Conservation (phyloP, 2,113 vertebrate species). For the Myrmecophaga tridactyla region DNA sequence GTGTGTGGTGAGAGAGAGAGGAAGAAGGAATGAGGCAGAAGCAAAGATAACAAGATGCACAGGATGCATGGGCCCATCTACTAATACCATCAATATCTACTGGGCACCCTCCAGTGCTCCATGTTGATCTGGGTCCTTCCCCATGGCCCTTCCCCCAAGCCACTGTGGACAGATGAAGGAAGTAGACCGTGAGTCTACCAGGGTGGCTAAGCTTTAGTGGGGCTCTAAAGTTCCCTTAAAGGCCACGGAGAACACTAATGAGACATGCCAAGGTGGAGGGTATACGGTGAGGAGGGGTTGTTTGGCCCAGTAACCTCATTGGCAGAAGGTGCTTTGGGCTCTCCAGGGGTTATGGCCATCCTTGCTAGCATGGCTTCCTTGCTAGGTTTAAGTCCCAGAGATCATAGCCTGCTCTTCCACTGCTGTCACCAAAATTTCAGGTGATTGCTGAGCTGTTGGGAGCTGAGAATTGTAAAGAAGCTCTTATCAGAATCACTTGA, state of each 20-base stretch:
- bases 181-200: not conserved
- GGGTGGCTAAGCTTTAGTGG: not conserved
- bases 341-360: not conserved
- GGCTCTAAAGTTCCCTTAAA: not conserved
- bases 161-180: not conserved
- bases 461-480: not conserved
- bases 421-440: not conserved
- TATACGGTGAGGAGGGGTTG: not conserved
- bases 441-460: not conserved
- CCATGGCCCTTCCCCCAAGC: not conserved
- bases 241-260: not conserved
- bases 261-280: too few species aligned
- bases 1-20: not conserved
- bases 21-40: not conserved
- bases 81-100: not conserved
- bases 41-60: too few species aligned
- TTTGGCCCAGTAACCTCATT: not conserved
- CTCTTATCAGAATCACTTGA: not conserved
- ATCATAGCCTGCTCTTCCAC: not conserved
- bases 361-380: not conserved
- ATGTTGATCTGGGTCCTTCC: not conserved
- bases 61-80: not conserved
- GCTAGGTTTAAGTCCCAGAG: not conserved
- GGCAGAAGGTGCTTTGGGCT: not conserved
- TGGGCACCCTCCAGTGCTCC: not conserved